Evolutionary conservation across 1,140 invertebrate genomes (phyloP), one percentile per base, ranked within the genome.

Genomic region (Dreissena polymorpha): DNA sequence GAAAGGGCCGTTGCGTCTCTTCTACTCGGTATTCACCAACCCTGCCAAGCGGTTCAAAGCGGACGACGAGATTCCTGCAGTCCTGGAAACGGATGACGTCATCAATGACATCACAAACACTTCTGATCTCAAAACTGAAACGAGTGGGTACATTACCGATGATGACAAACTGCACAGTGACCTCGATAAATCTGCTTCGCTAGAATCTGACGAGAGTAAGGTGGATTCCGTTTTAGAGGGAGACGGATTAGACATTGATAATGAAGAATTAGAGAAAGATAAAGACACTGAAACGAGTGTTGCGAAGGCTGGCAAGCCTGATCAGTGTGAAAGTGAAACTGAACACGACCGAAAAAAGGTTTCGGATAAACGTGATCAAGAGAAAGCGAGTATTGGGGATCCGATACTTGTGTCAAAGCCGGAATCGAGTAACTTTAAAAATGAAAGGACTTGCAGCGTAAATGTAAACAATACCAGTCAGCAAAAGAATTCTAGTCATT

Each of bases 1-100:
- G 89, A 75, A 87, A 76, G 86, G 85, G 27, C 88, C 89, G 1
- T 71, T 90, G 60, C 83, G 82, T 10, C 69, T 89, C n/a, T 88
- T 85, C 72, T 90, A 90, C 70, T 76, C 85, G 7, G 81, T 90
- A 0, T 84, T 83, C 70, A 81, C 85, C 65, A 83, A 84, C 25
- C 84, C 86, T 0, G 83, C 85, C 14, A 86, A 85, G 53, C 64
- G 80, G 14, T 73, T 83, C 25, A 82, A 85, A 63, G 10, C 65
- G 10, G 67, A 83, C 8, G 60, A 49, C 27, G 80, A 69, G 25
- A 67, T 55, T 0, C 12, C 10, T 16, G 29, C 75, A 21, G 50
- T 64, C 2, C 67, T 75, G 71, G 80, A 74, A 69, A 75, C 72
- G 14, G 67, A 69, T 69, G 57, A 60, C 57, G 57, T 60, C 57